phyloP scores from a whole-genome alignment of 2,113 vertebrate genomes.

The Atlantisia rogersi region DNA sequence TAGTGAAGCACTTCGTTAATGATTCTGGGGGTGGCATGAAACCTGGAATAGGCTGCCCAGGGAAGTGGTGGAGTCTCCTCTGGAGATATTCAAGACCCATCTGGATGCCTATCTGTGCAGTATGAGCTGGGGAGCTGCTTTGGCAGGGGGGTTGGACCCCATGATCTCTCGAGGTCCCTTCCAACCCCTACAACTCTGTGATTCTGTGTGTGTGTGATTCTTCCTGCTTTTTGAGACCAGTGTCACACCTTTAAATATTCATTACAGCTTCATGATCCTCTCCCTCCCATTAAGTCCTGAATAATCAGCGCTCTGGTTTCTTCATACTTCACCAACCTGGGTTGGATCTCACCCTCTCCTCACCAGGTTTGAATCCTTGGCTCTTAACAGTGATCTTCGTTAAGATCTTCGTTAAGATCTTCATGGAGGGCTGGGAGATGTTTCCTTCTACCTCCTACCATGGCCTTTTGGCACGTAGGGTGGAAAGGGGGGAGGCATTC shows the following conservation, averaged over 20 bases:
- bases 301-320: not conserved
- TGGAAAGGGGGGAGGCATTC: not conserved
- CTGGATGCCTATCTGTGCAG: no score
- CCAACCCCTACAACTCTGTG: no score
- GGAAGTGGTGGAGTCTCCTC: no score
- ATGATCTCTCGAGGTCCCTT: no score
- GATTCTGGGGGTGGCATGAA: constrained; percentile 43
- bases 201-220: no score
- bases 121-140: no score
- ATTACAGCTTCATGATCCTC: constrained; percentile 39
- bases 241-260: constrained; percentile 58
- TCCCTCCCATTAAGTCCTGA: not conserved
- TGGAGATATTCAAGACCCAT: no score
- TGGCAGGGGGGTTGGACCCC: no score
- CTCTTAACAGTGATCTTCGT: not conserved
- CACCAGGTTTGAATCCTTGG: not conserved
- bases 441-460: accelerated
- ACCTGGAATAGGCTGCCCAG: not conserved
- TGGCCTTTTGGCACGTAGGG: not conserved
- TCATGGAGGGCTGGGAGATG: not conserved
- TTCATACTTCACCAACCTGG: not conserved
- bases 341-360: not conserved
- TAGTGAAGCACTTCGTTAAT: constrained; percentile 56
- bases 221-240: constrained; percentile 64
- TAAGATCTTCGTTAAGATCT: not conserved